Conservation (phyloP, 2,888 invertebrate species). For the Tetheella fluctuosa region DNA sequence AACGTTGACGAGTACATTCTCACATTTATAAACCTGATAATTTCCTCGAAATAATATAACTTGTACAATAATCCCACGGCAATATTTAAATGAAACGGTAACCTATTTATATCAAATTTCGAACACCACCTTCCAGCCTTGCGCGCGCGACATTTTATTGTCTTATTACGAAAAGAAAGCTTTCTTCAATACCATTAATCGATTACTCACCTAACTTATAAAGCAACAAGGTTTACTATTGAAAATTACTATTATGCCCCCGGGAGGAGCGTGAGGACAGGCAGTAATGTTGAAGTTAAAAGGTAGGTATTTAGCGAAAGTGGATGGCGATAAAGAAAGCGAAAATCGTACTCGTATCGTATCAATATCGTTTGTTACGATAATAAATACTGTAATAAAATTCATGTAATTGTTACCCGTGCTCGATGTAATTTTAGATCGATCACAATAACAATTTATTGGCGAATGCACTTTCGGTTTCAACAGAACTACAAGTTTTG, state of each 20-base stretch:
- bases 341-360: constrained; percentile 1
- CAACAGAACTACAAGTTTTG: constrained; percentile 20
- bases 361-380: not conserved
- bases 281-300: not conserved
- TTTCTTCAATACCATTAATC: constrained; percentile 20
- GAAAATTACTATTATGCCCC: not conserved
- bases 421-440: not conserved
- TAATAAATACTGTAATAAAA: constrained; percentile 4
- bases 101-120: not conserved
- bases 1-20: too few relatives aligned
- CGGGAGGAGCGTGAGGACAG: not conserved
- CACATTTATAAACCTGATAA: too few relatives aligned
- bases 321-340: not conserved
- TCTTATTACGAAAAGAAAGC: constrained; percentile 49
- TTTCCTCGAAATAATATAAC: not conserved
- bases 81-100: not conserved
- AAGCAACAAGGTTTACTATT: constrained; percentile 8
- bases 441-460: not conserved
- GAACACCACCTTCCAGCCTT: constrained; percentile 13
- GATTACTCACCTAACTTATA: constrained; percentile 33
- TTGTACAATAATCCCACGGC: not conserved
- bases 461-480: constrained; percentile 30
- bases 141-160: constrained; percentile 44
- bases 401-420: constrained; percentile 6
- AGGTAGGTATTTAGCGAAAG: too few relatives aligned